These are phyloP conservation scores for Schizopygopsis malacanthus DNA, from an alignment of 2,797 vertebrate genomes.

Conservation along the genomic window DNA sequence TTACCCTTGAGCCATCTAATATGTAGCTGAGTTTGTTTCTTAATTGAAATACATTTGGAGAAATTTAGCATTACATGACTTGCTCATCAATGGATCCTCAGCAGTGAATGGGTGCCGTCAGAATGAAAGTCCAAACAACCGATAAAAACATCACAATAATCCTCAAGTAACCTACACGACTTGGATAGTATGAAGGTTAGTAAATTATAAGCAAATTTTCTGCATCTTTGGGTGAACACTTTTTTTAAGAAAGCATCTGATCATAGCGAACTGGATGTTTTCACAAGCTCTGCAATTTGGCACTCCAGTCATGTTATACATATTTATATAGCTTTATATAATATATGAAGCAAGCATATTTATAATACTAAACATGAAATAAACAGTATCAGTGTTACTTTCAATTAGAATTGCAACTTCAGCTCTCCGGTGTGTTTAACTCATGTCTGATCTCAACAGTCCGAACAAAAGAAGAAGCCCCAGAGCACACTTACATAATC, in stretches of 20 bases:
- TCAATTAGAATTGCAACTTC: neutral
- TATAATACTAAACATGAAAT: neutral
- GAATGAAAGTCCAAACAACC: neutral
- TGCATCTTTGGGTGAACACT: neutral
- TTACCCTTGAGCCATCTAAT: neutral
- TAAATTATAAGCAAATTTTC: neutral
- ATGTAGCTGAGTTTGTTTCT: neutral
- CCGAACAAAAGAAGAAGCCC: neutral
- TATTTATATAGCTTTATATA: neutral
- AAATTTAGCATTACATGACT: neutral
- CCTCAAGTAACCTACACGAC: neutral
- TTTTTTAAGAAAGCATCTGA: neutral
- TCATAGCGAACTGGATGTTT: neutral
- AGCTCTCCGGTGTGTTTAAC: neutral
- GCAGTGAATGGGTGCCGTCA: neutral
- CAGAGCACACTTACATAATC: neutral
- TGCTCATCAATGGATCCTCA: neutral
- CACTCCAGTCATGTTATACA: neutral
- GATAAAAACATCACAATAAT: neutral
- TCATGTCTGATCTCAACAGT: neutral
- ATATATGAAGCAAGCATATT: constrained; percentile 12
- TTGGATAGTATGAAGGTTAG: neutral
- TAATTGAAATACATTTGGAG: neutral
- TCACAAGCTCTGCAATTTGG: neutral
- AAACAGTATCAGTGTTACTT: constrained; percentile 1